phyloP scores from a whole-genome alignment of 2,888 invertebrate genomes.

The Onchidella celtica region DNA sequence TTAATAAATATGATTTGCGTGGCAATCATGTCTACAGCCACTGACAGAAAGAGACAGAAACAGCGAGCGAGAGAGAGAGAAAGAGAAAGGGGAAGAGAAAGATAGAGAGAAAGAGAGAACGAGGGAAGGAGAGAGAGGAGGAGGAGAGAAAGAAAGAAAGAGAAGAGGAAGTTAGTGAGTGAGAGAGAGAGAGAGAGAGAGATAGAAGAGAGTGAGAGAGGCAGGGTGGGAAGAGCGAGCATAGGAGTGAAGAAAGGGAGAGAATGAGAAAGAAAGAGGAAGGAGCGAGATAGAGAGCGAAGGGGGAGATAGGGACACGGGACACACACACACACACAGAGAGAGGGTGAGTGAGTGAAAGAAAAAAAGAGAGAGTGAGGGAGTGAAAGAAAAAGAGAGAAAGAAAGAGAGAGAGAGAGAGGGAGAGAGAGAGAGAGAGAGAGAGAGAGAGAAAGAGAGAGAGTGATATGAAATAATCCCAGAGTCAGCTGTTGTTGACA shows the following conservation, averaged over 20 bases:
- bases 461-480: background rate
- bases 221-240: background rate
- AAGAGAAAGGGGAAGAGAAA: background rate
- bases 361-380: background rate
- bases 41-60: background rate
- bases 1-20: no score
- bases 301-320: no score
- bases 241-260: background rate
- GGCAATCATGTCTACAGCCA: no score
- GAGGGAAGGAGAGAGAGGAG: background rate
- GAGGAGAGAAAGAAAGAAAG: background rate
- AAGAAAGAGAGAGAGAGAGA: background rate
- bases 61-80: background rate
- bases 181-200: background rate
- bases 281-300: background rate
- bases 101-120: background rate
- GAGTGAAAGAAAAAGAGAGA: background rate
- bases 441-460: background rate
- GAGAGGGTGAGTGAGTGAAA: background rate
- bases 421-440: background rate
- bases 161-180: background rate
- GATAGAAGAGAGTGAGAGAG: background rate
- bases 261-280: background rate
- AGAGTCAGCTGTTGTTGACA: no score
- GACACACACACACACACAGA: no score